Evolutionary conservation across 2,888 invertebrate genomes (phyloP), one percentile per base, ranked within the genome.

Genomic region (Mesorhabditis belari): DNA sequence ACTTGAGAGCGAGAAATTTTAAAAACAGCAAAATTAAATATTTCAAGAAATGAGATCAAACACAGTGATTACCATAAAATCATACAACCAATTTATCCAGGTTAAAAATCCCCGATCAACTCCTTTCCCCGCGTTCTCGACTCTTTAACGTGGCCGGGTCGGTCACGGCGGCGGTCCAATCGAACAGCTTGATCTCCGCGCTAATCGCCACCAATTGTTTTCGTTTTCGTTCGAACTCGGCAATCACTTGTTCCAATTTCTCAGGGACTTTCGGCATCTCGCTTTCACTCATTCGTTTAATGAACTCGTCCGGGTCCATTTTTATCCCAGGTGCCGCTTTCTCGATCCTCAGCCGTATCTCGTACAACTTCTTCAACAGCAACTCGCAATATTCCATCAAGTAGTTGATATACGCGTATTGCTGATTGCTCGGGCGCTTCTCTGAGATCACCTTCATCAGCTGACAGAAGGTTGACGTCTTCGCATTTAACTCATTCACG

Each of bases 401-500:
- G n/a, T 35, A 2, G 44, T 35, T 35, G 12, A 17, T 35, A 35
- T n/a, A n/a, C 44, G n/a, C 44, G 44, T 17, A 35, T 35, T 35
- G 44, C 44, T 35, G 44, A 35, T 17, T 17, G 44, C n/a, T 35
- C 12, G 12, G 44, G 44, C 12, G 12, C 44, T 35, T 35, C 44
- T 35, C 44, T 9, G 44, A 35, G n/a, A 35, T 17, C 12, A 17
- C 44, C 12, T n/a, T 9, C 12, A n/a, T n/a, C 44, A 9, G 44
- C n/a, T 9, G 12, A n/a, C 44, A 35, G n/a, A 35, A n/a, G n/a
- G 12, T 9, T 9, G 44, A 9, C 12, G 12, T 35, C 12, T n/a
- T 9, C 44, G n/a, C n/a, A n/a, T n/a, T 63, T 50, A 71, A 64
- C 21, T 73, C 73, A 12, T 55, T 51, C 9, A 68, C 68, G 17